phyloP scores from a whole-genome alignment of 1,140 invertebrate genomes.

The Cyclina sinensis region DNA sequence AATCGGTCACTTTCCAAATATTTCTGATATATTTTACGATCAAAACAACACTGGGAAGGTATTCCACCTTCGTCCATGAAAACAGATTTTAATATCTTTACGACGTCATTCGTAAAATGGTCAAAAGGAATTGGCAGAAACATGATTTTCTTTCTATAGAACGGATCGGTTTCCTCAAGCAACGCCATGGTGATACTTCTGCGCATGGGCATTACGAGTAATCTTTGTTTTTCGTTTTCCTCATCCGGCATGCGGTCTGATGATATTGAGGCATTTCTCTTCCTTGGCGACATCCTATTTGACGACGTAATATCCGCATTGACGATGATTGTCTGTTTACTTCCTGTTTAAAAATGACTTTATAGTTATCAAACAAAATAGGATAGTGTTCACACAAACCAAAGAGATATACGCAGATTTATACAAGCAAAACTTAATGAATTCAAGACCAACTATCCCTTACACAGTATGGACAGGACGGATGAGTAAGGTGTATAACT shows the following conservation, averaged over 20 bases:
- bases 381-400: no score
- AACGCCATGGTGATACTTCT: constrained; percentile 30
- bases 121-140: constrained; percentile 23
- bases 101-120: neutral
- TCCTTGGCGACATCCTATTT: neutral
- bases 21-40: constrained; percentile 1
- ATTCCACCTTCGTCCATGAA: constrained; percentile 11
- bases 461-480: no score
- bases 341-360: neutral
- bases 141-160: constrained; percentile 2
- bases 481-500: no score
- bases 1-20: constrained; percentile 24
- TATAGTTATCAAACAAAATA: no score
- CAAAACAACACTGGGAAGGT: constrained; percentile 24
- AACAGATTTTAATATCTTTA: neutral
- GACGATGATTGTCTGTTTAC: neutral
- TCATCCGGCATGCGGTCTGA: neutral
- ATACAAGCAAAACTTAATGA: no score
- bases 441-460: no score
- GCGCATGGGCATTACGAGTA: neutral
- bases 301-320: neutral
- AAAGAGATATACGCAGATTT: no score
- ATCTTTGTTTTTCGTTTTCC: neutral
- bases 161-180: constrained; percentile 11
- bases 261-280: neutral